A percentile compares a stretch with the other conserved stretches of the same genome.
phyloP scores from a whole-genome alignment of 2,797 vertebrate species.

The Anabacerthia variegaticeps region DNA sequence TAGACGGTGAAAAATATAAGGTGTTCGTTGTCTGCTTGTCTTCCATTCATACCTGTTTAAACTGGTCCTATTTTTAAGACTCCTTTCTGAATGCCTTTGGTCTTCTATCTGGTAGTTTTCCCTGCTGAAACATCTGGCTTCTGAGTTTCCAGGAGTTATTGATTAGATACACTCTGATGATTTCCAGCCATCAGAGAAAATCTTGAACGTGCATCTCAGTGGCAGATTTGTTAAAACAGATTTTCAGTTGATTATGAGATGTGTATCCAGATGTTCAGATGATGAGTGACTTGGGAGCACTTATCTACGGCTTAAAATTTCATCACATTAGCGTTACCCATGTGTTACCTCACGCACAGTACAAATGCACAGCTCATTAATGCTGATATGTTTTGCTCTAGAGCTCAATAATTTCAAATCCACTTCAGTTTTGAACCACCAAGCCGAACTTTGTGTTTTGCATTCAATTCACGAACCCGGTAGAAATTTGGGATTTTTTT shows the following conservation, averaged over 20 bases:
- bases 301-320: not conserved
- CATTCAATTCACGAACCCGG: not conserved
- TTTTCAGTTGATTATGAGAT: not conserved
- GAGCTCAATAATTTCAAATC: not conserved
- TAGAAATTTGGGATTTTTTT: not conserved
- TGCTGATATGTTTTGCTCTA: not conserved
- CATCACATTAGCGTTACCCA: not conserved
- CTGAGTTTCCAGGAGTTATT: not conserved
- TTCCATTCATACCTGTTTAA: not conserved
- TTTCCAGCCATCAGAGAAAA: not conserved
- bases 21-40: not conserved
- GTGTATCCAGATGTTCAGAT: not conserved
- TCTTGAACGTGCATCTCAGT: fast-evolving
- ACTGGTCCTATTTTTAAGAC: not conserved
- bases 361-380: not conserved
- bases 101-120: not conserved
- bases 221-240: not conserved
- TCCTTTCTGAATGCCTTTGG: not conserved
- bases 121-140: not conserved
- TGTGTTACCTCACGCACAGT: not conserved
- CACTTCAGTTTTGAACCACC: not conserved
- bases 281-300: not conserved
- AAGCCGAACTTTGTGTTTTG: not conserved
- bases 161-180: not conserved
- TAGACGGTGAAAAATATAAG: not conserved